Percentiles rank a stretch among this genome's conserved stretches.
Conservation (phyloP, 2,797 vertebrate species). For the Oceanodroma leucorhoa region DNA sequence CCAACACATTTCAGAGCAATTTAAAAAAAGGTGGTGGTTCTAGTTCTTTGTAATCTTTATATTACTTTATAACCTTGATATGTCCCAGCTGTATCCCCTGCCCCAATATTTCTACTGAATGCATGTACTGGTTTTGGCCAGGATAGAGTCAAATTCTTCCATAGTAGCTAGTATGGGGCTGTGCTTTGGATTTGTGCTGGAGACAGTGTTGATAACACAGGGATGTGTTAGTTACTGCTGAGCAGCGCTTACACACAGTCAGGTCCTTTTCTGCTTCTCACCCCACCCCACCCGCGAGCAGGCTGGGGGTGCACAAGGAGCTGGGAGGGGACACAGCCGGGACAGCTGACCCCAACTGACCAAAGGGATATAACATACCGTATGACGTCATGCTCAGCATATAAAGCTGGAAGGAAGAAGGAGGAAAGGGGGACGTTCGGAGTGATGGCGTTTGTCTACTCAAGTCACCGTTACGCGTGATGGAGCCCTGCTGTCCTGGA, state of each 20-base stretch:
- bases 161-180: accelerated
- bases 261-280: neutral
- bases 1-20: neutral
- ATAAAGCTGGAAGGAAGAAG: neutral
- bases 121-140: neutral
- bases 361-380: accelerated
- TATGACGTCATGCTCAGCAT: accelerated
- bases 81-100: no score
- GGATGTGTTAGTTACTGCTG: neutral
- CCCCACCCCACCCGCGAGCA: neutral
- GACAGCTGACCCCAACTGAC: neutral
- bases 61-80: neutral
- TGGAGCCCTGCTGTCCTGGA: neutral
- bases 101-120: neutral
- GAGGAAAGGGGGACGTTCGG: accelerated
- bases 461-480: accelerated
- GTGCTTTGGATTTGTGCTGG: neutral
- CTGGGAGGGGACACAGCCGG: neutral
- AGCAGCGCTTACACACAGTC: neutral
- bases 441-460: neutral
- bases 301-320: no score
- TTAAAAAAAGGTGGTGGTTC: neutral
- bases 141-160: neutral
- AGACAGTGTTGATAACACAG: neutral
- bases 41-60: neutral